Conservation (phyloP, 2,797 vertebrate species). For the Acrossocheilus wenchowensis region DNA sequence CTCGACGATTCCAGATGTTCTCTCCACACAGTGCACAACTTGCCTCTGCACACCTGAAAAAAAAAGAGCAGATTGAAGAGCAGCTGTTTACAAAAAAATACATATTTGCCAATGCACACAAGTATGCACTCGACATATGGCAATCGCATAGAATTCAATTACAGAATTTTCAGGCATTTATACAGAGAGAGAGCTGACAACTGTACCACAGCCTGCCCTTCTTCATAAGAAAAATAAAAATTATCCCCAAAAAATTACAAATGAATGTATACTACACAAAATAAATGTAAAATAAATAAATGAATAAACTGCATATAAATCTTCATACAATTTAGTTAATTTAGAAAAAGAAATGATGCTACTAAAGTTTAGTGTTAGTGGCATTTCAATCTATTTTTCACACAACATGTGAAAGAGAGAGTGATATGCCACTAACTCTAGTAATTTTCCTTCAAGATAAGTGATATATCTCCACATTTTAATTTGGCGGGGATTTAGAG, state of each 20-base stretch:
- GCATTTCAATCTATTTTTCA: not conserved
- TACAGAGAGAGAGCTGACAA: not conserved
- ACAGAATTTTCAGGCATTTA: not conserved
- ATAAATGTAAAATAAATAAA: not conserved
- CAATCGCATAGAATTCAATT: not conserved
- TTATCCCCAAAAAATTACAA: not conserved
- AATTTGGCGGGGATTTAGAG: not conserved
- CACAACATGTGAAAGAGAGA: not conserved
- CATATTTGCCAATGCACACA: not conserved
- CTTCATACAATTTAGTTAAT: not conserved
- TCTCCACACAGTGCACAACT: constrained; percentile 85
- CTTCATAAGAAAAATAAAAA: not conserved
- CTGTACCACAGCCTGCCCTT: not conserved
- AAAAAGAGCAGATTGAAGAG: not conserved
- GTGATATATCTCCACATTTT: not conserved
- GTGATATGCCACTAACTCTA: not conserved
- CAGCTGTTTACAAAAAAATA: constrained; percentile 7
- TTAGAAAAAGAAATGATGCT: not conserved
- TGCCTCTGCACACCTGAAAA: constrained; percentile 88
- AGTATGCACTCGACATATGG: not conserved
- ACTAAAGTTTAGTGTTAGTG: not conserved
- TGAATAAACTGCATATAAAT: not conserved
- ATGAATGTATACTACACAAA: not conserved
- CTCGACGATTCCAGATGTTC: constrained; percentile 84
- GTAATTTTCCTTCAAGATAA: not conserved